Percentiles rank a stretch among this genome's conserved stretches.
Evolutionary conservation across 2,797 vertebrate species (phyloP).

Genomic region (Oophaga sylvatica): DNA sequence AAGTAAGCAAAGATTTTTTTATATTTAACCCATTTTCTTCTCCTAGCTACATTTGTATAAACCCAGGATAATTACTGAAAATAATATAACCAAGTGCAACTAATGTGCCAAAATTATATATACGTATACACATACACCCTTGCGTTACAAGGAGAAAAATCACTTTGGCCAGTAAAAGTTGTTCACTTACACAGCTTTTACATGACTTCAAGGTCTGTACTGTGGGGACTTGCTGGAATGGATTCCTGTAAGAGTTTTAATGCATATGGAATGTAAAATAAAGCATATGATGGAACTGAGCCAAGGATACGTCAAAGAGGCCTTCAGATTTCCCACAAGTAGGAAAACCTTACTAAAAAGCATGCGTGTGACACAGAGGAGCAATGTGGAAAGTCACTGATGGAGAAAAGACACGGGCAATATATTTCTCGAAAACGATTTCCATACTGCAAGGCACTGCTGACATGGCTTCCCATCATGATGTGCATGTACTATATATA

Average conservation of each 20-base stretch:
- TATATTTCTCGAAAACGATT: background rate
- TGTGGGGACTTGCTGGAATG: background rate
- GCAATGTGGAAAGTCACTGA: no score
- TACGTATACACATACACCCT: no score
- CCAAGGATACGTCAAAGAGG: slow-evolving; percentile 6
- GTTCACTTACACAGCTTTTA: background rate
- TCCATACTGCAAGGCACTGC: background rate
- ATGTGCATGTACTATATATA: background rate
- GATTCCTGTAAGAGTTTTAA: slow-evolving; percentile 5
- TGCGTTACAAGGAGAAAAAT: background rate
- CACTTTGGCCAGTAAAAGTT: background rate
- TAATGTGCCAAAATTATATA: no score
- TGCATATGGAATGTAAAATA: slow-evolving; percentile 3
- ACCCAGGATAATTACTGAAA: no score
- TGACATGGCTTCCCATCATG: slow-evolving; percentile 1
- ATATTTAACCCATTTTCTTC: no score
- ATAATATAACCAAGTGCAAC: no score
- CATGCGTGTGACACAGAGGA: background rate
- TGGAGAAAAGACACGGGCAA: background rate
- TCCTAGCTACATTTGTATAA: no score
- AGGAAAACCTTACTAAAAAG: background rate
- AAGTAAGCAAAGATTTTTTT: no score
- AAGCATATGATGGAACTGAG: background rate
- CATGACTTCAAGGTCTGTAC: background rate
- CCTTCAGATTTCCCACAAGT: slow-evolving; percentile 3